phyloP scores from a whole-genome alignment of 2,113 vertebrate species.

The Hippocampus comes region DNA sequence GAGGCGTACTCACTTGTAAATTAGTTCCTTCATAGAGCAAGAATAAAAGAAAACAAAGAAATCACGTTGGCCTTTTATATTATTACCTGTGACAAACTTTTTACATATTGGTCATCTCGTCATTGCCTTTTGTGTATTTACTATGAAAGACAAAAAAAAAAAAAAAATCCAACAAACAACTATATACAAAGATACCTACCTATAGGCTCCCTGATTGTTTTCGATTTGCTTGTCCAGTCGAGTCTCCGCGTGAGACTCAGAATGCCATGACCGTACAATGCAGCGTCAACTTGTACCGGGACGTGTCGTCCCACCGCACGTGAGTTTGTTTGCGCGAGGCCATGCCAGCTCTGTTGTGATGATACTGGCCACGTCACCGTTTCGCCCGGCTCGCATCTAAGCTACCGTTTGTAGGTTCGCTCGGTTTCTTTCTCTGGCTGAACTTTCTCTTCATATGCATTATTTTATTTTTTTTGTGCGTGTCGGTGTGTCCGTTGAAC shows the following conservation, averaged over 20 bases:
- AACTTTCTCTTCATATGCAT: constrained; percentile 67
- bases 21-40: constrained; percentile 72
- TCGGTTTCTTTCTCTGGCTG: constrained; percentile 57
- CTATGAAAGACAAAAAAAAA: constrained; percentile 63
- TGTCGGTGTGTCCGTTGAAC: constrained; percentile 72
- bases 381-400: constrained; percentile 41
- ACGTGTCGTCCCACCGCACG: constrained; percentile 48
- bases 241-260: constrained; percentile 58
- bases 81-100: constrained; percentile 77
- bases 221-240: constrained; percentile 57
- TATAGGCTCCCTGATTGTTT: constrained; percentile 65
- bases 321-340: constrained; percentile 43
- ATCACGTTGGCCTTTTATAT: constrained; percentile 77
- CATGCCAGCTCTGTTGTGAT: constrained; percentile 37
- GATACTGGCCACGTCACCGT: constrained; percentile 41
- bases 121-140: constrained; percentile 78
- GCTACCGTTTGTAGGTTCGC: constrained; percentile 49
- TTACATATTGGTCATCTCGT: constrained; percentile 77
- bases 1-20: constrained; percentile 71
- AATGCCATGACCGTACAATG: constrained; percentile 51
- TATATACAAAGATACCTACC: constrained; percentile 61
- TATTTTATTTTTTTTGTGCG: constrained; percentile 64
- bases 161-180: not conserved
- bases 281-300: constrained; percentile 55
- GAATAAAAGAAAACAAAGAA: constrained; percentile 57